A percentile compares a stretch with the other conserved stretches of the same genome.
phyloP scores from a whole-genome alignment of 1,140 invertebrate genomes.

The Drosophila pallidifrons region DNA sequence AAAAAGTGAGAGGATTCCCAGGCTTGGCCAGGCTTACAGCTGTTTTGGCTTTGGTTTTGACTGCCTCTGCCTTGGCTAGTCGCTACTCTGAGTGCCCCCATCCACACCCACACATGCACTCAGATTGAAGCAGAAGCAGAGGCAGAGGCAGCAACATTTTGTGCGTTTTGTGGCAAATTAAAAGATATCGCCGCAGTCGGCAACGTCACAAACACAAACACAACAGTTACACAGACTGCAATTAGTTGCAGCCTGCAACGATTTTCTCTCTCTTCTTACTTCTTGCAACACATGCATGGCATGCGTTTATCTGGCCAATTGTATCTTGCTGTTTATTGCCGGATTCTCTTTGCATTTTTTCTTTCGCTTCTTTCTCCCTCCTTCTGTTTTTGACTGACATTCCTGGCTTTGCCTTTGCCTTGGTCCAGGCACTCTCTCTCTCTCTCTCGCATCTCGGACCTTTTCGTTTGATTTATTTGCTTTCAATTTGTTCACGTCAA shows the following conservation, averaged over 20 bases:
- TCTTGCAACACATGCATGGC: constrained; percentile 1
- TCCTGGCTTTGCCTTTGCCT: background rate
- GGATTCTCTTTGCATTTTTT: constrained; percentile 20
- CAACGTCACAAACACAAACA: constrained; percentile 14
- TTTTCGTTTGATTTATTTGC: constrained; percentile 36
- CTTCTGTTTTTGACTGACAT: background rate
- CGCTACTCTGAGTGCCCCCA: constrained; percentile 20
- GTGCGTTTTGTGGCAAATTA: constrained; percentile 81
- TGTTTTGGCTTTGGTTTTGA: constrained; percentile 19
- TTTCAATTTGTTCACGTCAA: constrained; percentile 34
- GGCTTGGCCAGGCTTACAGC: constrained; percentile 57
- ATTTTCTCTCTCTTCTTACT: constrained; percentile 3
- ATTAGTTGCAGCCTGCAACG: constrained; percentile 53
- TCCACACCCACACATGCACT: constrained; percentile 49
- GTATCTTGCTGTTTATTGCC: constrained; percentile 25
- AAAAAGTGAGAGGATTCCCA: constrained; percentile 83
- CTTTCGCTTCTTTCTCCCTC: background rate
- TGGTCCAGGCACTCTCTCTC: no score
- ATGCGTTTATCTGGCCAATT: constrained; percentile 52
- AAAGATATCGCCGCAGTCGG: constrained; percentile 67
- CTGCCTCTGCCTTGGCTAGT: constrained; percentile 1
- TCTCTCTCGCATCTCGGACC: background rate
- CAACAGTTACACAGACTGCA: constrained; percentile 55
- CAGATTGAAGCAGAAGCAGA: constrained; percentile 19
- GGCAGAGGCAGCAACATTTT: constrained; percentile 41